Conservation (phyloP, 2,113 vertebrate genomes). For the Plecotus auritus region DNA sequence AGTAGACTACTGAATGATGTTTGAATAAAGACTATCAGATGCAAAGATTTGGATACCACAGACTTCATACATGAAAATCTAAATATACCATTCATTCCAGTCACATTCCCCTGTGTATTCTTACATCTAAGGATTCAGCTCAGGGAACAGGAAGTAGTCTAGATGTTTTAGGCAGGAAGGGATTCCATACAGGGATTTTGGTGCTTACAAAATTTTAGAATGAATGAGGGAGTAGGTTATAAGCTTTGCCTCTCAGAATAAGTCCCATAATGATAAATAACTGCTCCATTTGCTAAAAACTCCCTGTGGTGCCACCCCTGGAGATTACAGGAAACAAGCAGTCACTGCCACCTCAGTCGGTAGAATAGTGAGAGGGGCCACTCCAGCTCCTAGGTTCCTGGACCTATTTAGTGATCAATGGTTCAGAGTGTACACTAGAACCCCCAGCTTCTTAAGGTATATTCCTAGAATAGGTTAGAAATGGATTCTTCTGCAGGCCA, state of each 20-base stretch:
- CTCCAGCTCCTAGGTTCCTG: not conserved
- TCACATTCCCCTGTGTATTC: not conserved
- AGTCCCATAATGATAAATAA: not conserved
- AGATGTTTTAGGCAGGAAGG: not conserved
- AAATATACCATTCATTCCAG: not conserved
- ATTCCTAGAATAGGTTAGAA: not conserved
- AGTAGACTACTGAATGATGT: constrained; percentile 51
- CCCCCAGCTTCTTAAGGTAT: not conserved
- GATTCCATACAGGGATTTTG: not conserved
- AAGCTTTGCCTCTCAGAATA: not conserved
- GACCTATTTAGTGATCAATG: not conserved
- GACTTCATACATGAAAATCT: not conserved
- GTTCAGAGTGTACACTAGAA: not conserved
- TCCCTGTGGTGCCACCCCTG: not conserved
- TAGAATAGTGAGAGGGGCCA: not conserved
- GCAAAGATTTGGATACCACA: not conserved
- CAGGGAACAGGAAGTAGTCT: not conserved
- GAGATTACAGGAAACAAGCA: not conserved
- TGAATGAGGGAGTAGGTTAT: not conserved
- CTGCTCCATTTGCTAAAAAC: not conserved
- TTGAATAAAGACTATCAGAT: not conserved
- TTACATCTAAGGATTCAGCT: not conserved
- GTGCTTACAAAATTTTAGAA: not conserved
- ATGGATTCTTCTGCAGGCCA: not conserved
- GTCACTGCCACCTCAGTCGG: not conserved